Percentiles rank a stretch among this genome's conserved stretches.
Evolutionary conservation across 2,797 vertebrate species (phyloP).

Genomic region (Phaenicophaeus curvirostris): DNA sequence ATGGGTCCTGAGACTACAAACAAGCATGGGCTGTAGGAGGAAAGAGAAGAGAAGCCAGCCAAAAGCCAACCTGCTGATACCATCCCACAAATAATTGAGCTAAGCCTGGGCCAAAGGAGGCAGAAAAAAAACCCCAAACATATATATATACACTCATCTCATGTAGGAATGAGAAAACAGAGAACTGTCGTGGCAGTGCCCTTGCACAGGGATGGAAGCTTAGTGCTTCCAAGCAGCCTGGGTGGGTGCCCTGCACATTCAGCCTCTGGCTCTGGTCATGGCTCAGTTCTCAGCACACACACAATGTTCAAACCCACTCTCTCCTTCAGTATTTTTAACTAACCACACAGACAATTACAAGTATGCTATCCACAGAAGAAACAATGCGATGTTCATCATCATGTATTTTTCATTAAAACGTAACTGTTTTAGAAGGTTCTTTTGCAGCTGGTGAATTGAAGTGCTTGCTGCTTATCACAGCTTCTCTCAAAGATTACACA

Average conservation of each 20-base stretch:
- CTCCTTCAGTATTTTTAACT: not conserved
- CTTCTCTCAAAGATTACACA: not conserved
- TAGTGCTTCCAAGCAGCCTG: not conserved
- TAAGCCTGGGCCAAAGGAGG: not conserved
- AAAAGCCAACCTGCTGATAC: not conserved
- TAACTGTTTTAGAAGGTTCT: not conserved
- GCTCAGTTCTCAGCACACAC: not conserved
- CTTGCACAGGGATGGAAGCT: not conserved
- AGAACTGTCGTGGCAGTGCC: not conserved
- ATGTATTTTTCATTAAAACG: not conserved
- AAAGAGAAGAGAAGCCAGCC: not conserved
- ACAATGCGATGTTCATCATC: not conserved
- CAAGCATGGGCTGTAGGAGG: not conserved
- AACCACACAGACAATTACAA: too few species aligned
- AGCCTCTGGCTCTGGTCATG: not conserved
- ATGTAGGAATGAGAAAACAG: not conserved
- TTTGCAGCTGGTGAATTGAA: not conserved
- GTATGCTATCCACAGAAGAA: not conserved
- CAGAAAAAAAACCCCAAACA: too few species aligned
- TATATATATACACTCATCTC: not conserved
- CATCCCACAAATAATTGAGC: not conserved
- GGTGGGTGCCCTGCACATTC: accelerated
- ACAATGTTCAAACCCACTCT: not conserved
- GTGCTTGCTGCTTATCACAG: not conserved
- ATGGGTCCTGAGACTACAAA: slow-evolving; percentile 19